Base-by-base conservation (phyloP, 1,140 invertebrate genomes). In the Heliconius congener region DNA sequence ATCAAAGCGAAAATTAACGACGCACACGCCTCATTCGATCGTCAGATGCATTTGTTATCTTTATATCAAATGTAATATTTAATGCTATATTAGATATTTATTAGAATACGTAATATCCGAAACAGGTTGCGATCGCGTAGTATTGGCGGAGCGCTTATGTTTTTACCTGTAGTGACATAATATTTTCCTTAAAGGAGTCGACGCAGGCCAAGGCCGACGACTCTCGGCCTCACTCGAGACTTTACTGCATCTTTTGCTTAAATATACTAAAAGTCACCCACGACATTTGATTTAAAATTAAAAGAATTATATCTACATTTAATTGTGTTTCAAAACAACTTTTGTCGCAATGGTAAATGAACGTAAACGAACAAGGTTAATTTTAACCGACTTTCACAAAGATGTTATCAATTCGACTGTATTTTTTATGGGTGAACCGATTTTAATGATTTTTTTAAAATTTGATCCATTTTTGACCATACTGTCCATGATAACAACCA, bases 201-300 rank as follows among this genome's bases (percentile, higher is more conserved):
- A 66, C 76, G 23, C 34, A 16, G 76, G 70, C 76, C 76, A 77
- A 77, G 76, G 76, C 30, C 76, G 76, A 16, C 76, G 70, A 70
- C 76, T 77, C 76, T 71, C 39, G 11, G 46, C 66, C 76, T 71
- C 30, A 76, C 70, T 71, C 50, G 70, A 77, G 27, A 77, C 50
- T 77, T 77, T 55, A 77, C 46, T 77, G 76, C 76, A 77, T 77
- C 76, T 77, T 77, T 66, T 66, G 27, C 60, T 30, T 66, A 30
- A 66, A 66, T 27, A 57, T 70, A 71, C 19, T n/a, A 72, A 77
- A 77, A 42, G 76, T 71, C 37, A n/a, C 37, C 6, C 37, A 39
- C n/a, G 71, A 72, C 60, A 30, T 30, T 27, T 57, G 18, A 16
- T 71, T 34, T 37, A 37, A 71, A 71, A 71, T 34, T 34, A 37